Base-by-base conservation (phyloP, 2,797 vertebrate genomes). In the Pelobates cultripes region DNA sequence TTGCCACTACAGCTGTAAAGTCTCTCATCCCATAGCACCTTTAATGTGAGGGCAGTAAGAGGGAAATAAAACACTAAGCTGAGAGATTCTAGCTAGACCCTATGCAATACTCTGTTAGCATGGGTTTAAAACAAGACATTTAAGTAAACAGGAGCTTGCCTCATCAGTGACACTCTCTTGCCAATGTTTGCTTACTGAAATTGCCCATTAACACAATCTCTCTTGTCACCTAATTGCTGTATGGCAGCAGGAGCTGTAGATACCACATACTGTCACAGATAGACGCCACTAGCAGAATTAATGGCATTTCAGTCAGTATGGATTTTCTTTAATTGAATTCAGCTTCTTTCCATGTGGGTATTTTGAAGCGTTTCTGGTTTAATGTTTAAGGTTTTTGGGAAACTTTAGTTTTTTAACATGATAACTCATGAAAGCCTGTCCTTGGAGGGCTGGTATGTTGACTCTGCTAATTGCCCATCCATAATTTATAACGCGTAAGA, bases 151-250 rank as follows among this genome's bases (percentile, higher is more conserved):
- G 45, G 8, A 47, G 66, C 51, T 43, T 55, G 17, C 9, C 70
- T 74, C 57, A 28, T 75, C 57, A 73, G 47, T 84, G 83, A 73
- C 73, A 85, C 70, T 43, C 17, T 75, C 28, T 7, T 86, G 73
- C 75, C 73, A 85, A 68, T 55, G 66, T 86, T 85, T 87, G 73
- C 81, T 79, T 71, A 69, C 43, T 71, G 12, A 66, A 55, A 78
- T 76, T 77, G 68, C 68, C 80, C 53, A 75, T 84, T 84, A 75
- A 57, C 70, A 75, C 79, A 41, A 70, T 84, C 77, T 75, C 63
- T 79, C 81, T 66, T 63, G 14, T 66, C 70, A 81, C 42, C 47
- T 84, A 47, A 66, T 75, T 67, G 78, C 74, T 53, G 13, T 60
- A 15, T 51, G 67, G 74, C 79, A 78, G 55, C 45, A 77, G 70